phyloP scores from a whole-genome alignment of 2,888 invertebrate species.

The Sphaeridia pumilis region DNA sequence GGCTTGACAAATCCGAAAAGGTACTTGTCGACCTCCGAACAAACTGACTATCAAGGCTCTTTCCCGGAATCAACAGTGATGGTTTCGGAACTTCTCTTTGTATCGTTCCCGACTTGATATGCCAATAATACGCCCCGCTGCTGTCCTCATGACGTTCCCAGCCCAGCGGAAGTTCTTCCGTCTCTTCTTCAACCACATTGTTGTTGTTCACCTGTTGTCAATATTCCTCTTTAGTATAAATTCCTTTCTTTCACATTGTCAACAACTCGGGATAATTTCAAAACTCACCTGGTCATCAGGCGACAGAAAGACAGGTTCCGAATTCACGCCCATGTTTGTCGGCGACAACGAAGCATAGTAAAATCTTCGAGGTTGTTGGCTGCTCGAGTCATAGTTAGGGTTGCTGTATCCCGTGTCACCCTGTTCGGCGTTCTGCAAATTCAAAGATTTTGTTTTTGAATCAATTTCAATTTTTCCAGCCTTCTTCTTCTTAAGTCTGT shows the following conservation, averaged over 20 bases:
- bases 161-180: slow-evolving; percentile 58
- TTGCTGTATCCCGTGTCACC: slow-evolving; percentile 19
- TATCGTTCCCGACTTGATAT: slow-evolving; percentile 96
- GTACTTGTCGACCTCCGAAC: slow-evolving; percentile 27
- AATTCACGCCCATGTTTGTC: slow-evolving; percentile 33
- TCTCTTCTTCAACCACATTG: slow-evolving; percentile 41
- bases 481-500: too few relatives aligned
- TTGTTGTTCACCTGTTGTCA: slow-evolving; percentile 21
- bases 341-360: slow-evolving; percentile 34
- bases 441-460: too few relatives aligned
- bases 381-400: slow-evolving; percentile 30
- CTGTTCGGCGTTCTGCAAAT: slow-evolving; percentile 7
- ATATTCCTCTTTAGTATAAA: too few relatives aligned
- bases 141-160: slow-evolving; percentile 94
- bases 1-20: slow-evolving; percentile 20
- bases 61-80: slow-evolving; percentile 31
- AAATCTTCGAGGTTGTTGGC: slow-evolving; percentile 27
- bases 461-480: too few relatives aligned
- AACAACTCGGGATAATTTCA: too few relatives aligned
- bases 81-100: slow-evolving; percentile 67
- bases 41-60: slow-evolving; percentile 18
- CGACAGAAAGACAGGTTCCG: slow-evolving; percentile 31
- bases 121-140: slow-evolving; percentile 44
- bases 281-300: slow-evolving; percentile 31
- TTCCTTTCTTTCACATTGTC: too few relatives aligned